Percentiles rank a stretch among this genome's conserved stretches.
These are phyloP conservation scores for Urocynchramus pylzowi DNA, from an alignment of 2,113 vertebrate genomes.

Conservation along the genomic window DNA sequence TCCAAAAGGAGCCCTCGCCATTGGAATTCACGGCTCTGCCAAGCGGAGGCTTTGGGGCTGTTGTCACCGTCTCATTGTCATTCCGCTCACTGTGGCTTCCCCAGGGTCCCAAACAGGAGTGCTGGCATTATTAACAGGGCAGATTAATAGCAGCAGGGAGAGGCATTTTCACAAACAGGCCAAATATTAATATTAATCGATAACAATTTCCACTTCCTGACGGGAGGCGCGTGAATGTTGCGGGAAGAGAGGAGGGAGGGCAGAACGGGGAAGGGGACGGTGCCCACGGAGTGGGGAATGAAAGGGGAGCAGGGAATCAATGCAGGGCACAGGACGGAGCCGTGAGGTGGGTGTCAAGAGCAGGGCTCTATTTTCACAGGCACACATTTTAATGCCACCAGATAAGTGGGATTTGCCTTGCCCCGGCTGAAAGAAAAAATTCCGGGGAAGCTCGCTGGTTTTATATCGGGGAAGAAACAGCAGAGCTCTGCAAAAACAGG, in stretches of 20 bases:
- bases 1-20: conserved; percentile 9
- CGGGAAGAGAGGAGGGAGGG: not conserved
- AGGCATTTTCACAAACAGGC: conserved; percentile 84
- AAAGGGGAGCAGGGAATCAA: conserved; percentile 38
- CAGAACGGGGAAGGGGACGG: not conserved
- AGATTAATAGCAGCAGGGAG: conserved; percentile 87
- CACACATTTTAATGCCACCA: conserved; percentile 34
- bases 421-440: not conserved
- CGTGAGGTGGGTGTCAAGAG: conserved; percentile 70
- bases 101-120: conserved; percentile 65
- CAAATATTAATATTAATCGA: conserved; percentile 96
- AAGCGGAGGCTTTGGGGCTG: conserved; percentile 42
- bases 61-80: conserved; percentile 79
- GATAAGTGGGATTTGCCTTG: not conserved
- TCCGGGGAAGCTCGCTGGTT: not conserved
- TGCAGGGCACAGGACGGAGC: conserved; percentile 33
- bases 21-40: conserved; percentile 41
- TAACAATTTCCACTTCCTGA: conserved; percentile 82
- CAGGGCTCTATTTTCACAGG: conserved; percentile 6
- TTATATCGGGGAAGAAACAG: not conserved
- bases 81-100: conserved; percentile 73
- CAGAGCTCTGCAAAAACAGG: not conserved
- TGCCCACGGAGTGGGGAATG: not conserved
- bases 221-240: conserved; percentile 44
- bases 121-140: conserved; percentile 81